Percentiles rank a stretch among this genome's conserved stretches.
Conservation (phyloP, 2,888 invertebrate genomes). For the Lapara coniferarum region DNA sequence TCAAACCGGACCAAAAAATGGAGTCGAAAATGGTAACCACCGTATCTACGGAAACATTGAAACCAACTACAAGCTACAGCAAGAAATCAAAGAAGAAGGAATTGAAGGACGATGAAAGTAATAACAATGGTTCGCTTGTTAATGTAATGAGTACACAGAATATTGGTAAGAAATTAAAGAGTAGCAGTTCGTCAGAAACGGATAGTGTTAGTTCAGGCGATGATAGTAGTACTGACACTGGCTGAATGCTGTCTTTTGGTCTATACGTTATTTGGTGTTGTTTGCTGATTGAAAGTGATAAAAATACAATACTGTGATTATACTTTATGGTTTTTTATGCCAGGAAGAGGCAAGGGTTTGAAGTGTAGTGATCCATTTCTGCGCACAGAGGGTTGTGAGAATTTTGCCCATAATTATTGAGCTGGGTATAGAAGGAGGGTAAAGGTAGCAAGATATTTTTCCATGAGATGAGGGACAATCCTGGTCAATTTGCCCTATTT, state of each 20-base stretch:
- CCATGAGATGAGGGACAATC: no score
- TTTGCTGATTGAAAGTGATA: neutral
- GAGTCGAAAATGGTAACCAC: conserved; percentile 75
- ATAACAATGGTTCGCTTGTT: conserved; percentile 61
- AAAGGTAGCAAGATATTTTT: no score
- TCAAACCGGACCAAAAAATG: conserved; percentile 42
- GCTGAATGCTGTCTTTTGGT: conserved; percentile 52
- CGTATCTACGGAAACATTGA: conserved; percentile 75
- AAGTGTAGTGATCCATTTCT: no score
- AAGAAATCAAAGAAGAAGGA: conserved; percentile 63
- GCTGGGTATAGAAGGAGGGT: no score
- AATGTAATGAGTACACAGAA: conserved; percentile 44
- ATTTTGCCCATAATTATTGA: no score
- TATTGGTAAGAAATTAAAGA: conserved; percentile 50
- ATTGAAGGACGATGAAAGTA: conserved; percentile 43
- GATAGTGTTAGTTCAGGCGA: conserved; percentile 86
- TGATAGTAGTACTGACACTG: conserved; percentile 85
- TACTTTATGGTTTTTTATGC: no score
- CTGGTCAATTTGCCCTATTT: no score
- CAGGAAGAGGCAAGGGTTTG: no score
- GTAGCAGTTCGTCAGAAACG: conserved; percentile 84
- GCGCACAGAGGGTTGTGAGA: no score
- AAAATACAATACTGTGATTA: neutral
- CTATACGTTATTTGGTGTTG: neutral
- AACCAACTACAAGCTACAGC: conserved; percentile 65